Base-by-base conservation (phyloP, 2,888 invertebrate species). In the Pecten maximus region DNA sequence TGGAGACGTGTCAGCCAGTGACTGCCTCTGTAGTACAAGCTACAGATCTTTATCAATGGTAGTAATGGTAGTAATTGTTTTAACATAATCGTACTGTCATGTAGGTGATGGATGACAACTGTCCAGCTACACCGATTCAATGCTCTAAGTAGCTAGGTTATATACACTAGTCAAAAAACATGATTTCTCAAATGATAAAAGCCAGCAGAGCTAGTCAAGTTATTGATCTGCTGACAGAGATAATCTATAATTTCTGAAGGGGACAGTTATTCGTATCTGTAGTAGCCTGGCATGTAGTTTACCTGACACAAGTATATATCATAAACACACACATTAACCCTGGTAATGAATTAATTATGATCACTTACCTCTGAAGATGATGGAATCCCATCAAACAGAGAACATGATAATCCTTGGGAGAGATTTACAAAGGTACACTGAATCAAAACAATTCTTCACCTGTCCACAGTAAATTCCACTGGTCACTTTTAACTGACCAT, bases 401-500 rank as follows among this genome's bases (percentile, higher is more conserved):
- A 54, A 19, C 50, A 54, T 54, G 8, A 74, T 35, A 74, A 35
- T 74, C 35, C 74, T 74, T 23, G 10, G 35, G 0, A 54, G 35
- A 28, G 2, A 28, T 74, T 12, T 10, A 35, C 74, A 4, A 3
- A 54, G 6, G 12, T 74, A 28, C 19, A 74, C 23, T 6, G 0
- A 19, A 54, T 74, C 74, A 28, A 74, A 74, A 10, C 28, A 35
- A 28, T 12, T 1, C 28, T 28, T 35, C 74, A 74, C 74, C 74
- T 74, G 74, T 74, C 35, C 35, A 4, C 3, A 74, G 23, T 35
- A 35, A 35, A 35, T 35, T 28, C 74, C 28, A 35, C 74, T 74
- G 74, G 74, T 74, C 74, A 74, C 35, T 74, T 35, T 74, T 35
- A 74, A 74, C 74, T 74, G 74, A 74, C 74, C 74, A 35, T 8